phyloP scores from a whole-genome alignment of 1,140 invertebrate species.

The Trichonephila clavipes region DNA sequence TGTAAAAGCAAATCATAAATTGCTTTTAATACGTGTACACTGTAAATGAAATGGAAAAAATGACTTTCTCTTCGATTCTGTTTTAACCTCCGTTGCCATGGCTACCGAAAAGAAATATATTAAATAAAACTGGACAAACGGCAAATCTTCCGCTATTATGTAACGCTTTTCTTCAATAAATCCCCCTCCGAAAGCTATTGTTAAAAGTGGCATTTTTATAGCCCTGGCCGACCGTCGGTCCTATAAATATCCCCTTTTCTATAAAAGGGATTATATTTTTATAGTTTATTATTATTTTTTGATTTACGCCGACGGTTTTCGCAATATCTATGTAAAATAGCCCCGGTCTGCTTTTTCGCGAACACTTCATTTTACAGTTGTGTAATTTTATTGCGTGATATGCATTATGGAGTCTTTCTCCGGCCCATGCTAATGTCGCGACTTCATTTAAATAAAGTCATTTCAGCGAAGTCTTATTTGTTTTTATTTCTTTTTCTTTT shows the following conservation, averaged over 20 bases:
- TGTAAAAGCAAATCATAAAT: slow-evolving; percentile 77
- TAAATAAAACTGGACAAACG: slow-evolving; percentile 53
- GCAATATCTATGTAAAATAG: slow-evolving; percentile 75
- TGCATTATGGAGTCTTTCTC: slow-evolving; percentile 28
- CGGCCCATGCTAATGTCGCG: slow-evolving; percentile 31
- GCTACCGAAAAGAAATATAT: slow-evolving; percentile 64
- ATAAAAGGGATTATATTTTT: slow-evolving; percentile 74
- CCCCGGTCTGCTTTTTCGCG: neutral
- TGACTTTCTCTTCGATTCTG: slow-evolving; percentile 70
- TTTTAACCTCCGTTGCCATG: slow-evolving; percentile 65
- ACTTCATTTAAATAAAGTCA: slow-evolving; percentile 62
- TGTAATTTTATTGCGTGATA: slow-evolving; percentile 72
- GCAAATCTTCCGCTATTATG: slow-evolving; percentile 75
- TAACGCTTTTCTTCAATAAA: slow-evolving; percentile 76
- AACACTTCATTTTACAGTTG: slow-evolving; percentile 68
- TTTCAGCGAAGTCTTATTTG: neutral
- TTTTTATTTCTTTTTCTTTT: neutral
- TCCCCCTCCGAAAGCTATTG: slow-evolving; percentile 66
- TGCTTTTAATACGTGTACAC: slow-evolving; percentile 72
- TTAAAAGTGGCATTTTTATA: slow-evolving; percentile 76
- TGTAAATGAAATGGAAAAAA: slow-evolving; percentile 61
- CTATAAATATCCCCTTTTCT: slow-evolving; percentile 73
- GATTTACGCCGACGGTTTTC: slow-evolving; percentile 59
- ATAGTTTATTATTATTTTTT: slow-evolving; percentile 75
- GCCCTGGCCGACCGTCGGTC: slow-evolving; percentile 16